Evolutionary conservation across 2,888 invertebrate species (phyloP), one percentile per base, ranked within the genome.

Genomic region (Liodrosophila aerea): DNA sequence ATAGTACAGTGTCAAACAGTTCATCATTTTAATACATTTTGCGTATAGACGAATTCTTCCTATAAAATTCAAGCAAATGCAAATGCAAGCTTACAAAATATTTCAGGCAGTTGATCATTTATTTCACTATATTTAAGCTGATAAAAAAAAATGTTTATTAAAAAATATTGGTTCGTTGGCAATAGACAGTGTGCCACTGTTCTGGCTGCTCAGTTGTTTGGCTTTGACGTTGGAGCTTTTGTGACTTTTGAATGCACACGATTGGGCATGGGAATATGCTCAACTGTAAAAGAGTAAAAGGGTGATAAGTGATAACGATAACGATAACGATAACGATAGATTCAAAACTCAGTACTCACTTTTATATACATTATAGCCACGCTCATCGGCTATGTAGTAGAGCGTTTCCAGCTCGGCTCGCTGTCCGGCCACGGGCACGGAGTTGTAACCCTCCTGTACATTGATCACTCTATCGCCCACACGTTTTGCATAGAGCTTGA

Each of bases 371-470:
- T 73, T 75, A 40, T 74, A 80, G 54, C 87, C 87, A 39, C 73
- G 73, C 63, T 80, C 77, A 47, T 87, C 87, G 41, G 87, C 87
- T n/a, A 75, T 76, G 49, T 85, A 87, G 64, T 80, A 75, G 15
- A 77, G 66, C 9, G 87, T 88, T 41, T 77, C 73, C 37, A 74
- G 75, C 43, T 68, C 60, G 7, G 64, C 54, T 1, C 5, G 43
- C 0, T 53, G 44, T 1, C 86, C 76, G 0, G 72, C 53, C 2
- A 84, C 47, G 2, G 88, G 87, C 44, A 87, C 58, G 0, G 88
- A 85, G 7, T 81, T 73, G 44, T 84, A 88, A 3, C 87, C 87
- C 51, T 84, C 74, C 56, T 88, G 88, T 15, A 88, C 85, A 51
- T 82, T 82, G 44, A 80, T 64, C 46, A 52, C 39, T 11, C 64